Conservation (phyloP, 2,797 vertebrate genomes). For the Sciurus vulgaris region DNA sequence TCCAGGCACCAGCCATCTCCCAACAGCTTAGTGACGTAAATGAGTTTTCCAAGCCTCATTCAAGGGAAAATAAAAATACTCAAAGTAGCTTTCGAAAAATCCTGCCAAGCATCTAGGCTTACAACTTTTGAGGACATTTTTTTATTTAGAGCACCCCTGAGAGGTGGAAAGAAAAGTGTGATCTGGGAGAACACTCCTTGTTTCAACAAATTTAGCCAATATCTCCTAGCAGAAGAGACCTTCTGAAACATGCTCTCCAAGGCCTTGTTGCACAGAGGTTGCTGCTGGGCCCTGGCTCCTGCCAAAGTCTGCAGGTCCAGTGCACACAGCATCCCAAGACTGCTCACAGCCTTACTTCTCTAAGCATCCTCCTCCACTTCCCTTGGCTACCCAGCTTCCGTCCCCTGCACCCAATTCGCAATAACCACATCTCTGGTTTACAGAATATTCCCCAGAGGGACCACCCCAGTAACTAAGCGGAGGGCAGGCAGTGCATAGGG, state of each 20-base stretch:
- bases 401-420: background rate
- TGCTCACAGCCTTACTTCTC: background rate
- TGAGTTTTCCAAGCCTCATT: constrained; percentile 73
- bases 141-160: constrained; percentile 70
- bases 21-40: constrained; percentile 30
- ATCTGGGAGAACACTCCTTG: constrained; percentile 26
- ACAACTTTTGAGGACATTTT: constrained; percentile 59
- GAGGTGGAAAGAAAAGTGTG: constrained; percentile 56
- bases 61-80: constrained; percentile 76
- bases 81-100: constrained; percentile 61
- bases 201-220: background rate
- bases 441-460: background rate
- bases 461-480: background rate
- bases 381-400: background rate
- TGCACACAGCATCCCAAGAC: accelerated
- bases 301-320: background rate
- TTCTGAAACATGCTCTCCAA: background rate
- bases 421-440: background rate
- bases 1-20: constrained; percentile 55
- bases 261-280: background rate
- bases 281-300: background rate
- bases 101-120: constrained; percentile 74
- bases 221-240: background rate
- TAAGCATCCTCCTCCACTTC: background rate
- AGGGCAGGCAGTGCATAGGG: accelerated